Evolutionary conservation across 2,888 invertebrate species (phyloP).

Genomic region (Callosobruchus maculatus): DNA sequence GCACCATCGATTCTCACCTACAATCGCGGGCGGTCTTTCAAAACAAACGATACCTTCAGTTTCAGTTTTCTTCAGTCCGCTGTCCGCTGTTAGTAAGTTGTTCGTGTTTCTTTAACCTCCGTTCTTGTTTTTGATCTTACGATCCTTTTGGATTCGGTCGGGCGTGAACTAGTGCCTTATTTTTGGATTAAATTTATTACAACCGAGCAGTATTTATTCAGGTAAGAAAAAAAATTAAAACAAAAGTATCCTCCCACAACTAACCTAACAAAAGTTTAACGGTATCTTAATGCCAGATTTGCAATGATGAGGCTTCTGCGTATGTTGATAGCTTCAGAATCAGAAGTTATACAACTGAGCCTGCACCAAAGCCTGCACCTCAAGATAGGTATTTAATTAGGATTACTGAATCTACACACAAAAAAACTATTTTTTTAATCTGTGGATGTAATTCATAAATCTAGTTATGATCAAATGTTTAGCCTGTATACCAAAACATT

Average conservation of each 20-base stretch:
- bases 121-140: neutral
- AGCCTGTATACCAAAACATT: no score
- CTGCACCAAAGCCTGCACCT: no score
- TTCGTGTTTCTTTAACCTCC: neutral
- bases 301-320: no score
- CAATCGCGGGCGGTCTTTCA: slow-evolving; percentile 22
- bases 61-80: neutral
- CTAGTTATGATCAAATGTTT: no score
- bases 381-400: no score
- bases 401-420: no score
- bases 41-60: slow-evolving; percentile 16
- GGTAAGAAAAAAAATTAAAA: neutral
- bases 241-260: neutral
- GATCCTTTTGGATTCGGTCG: neutral
- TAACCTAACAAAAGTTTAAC: neutral
- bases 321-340: no score
- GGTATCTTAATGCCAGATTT: neutral
- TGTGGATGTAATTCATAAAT: no score
- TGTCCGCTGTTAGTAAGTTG: neutral
- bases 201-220: neutral
- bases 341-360: no score
- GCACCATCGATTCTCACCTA: slow-evolving; percentile 14
- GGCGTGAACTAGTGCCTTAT: neutral
- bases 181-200: neutral
- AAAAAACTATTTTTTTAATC: no score